phyloP scores from a whole-genome alignment of 1,140 invertebrate genomes.

The Nymphalis io region DNA sequence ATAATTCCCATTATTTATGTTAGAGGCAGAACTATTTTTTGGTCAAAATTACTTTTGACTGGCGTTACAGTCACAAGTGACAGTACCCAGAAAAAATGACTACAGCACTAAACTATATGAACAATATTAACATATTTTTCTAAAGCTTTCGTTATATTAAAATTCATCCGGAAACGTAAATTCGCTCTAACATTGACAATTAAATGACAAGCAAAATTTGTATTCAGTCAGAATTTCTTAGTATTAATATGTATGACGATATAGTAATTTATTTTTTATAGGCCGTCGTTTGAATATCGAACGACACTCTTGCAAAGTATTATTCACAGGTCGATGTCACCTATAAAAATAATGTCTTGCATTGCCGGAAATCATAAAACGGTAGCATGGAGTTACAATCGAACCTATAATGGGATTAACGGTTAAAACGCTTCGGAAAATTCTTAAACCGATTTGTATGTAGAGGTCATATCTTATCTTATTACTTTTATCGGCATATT shows the following conservation, averaged over 20 bases:
- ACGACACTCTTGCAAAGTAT: constrained; percentile 23
- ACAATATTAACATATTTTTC: not conserved
- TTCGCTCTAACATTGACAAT: not conserved
- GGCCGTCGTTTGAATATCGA: constrained; percentile 34
- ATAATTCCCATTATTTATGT: not conserved
- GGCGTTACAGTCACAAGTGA: too few species aligned
- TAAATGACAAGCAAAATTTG: not conserved
- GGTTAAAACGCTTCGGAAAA: constrained; percentile 22
- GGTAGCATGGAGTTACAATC: constrained; percentile 29
- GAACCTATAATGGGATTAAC: constrained; percentile 25
- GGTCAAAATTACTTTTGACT: too few species aligned
- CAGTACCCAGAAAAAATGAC: too few species aligned
- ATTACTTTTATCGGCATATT: constrained; percentile 28
- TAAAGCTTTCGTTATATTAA: not conserved
- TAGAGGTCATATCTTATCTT: constrained; percentile 23
- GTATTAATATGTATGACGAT: constrained; percentile 13
- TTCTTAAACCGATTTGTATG: constrained; percentile 25
- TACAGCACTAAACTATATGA: too few species aligned
- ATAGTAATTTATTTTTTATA: constrained; percentile 32
- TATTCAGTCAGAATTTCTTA: constrained; percentile 1
- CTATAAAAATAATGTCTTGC: constrained; percentile 42
- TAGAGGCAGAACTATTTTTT: too few species aligned
- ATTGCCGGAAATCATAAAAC: constrained; percentile 42
- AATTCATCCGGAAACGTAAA: not conserved
- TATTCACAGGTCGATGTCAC: constrained; percentile 33